Percentiles rank a stretch among this genome's conserved stretches.
Conservation (phyloP, 2,113 vertebrate genomes). For the Petroica traversi region DNA sequence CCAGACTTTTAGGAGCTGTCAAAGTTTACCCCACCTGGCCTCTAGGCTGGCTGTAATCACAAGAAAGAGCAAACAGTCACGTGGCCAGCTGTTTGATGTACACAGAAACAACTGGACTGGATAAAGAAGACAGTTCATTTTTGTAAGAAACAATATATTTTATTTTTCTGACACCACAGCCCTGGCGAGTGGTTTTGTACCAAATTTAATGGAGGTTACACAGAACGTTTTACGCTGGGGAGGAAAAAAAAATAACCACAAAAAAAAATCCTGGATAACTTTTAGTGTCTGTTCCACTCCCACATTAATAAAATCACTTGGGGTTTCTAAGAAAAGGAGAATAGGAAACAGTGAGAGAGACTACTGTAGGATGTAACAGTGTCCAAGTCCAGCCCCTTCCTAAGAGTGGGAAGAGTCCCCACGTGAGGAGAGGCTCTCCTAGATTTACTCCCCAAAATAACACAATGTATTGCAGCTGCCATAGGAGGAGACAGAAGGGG, state of each 20-base stretch:
- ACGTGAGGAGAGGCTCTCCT: constrained; percentile 67
- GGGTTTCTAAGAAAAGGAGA: constrained; percentile 79
- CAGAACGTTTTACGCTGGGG: constrained; percentile 97
- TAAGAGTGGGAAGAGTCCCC: constrained; percentile 48
- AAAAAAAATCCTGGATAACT: constrained; percentile 81
- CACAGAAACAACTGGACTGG: neutral
- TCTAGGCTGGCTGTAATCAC: neutral
- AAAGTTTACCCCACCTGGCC: neutral
- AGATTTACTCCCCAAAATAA: constrained; percentile 71
- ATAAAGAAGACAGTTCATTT: constrained; percentile 64
- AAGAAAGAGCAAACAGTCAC: neutral
- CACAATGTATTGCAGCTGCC: constrained; percentile 80
- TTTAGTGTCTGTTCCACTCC: constrained; percentile 84
- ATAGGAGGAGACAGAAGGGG: constrained; percentile 65
- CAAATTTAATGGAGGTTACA: constrained; percentile 99
- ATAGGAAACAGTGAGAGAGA: constrained; percentile 73
- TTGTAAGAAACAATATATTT: constrained; percentile 99
- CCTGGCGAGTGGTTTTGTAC: constrained; percentile 95
- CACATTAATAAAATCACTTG: constrained; percentile 79
- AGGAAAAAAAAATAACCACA: constrained; percentile 83
- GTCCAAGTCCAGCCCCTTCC: constrained; percentile 70
- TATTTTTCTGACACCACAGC: constrained; percentile 99
- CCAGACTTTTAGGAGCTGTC: neutral
- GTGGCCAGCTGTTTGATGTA: neutral
- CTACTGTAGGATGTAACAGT: constrained; percentile 71